Percentiles rank a stretch among this genome's conserved stretches.
These are phyloP conservation scores for Pipra filicauda DNA, from an alignment of 2,113 vertebrate species.

Conservation along the genomic window DNA sequence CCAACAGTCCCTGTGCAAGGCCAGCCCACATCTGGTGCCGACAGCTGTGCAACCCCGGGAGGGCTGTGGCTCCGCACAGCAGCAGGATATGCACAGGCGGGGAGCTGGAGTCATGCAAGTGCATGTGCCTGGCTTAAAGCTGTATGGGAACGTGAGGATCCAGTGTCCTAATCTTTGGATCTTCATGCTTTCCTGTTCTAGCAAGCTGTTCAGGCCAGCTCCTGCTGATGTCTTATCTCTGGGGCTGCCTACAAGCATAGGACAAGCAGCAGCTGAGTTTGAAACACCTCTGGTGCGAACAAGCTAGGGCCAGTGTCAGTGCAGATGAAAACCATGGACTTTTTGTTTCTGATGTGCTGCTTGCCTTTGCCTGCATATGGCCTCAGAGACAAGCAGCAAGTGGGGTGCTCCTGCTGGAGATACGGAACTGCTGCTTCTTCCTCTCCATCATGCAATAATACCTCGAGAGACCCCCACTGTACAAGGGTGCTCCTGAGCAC, in stretches of 20 bases:
- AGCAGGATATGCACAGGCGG: fast-evolving
- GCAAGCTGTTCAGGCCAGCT: not conserved
- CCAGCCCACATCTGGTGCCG: not conserved
- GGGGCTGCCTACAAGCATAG: not conserved
- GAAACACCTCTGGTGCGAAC: not conserved
- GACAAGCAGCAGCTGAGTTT: not conserved
- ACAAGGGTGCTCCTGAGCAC: not conserved
- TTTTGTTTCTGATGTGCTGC: not conserved
- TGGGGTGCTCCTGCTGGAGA: not conserved
- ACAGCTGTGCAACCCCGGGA: not conserved
- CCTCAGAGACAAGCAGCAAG: not conserved
- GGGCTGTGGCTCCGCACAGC: not conserved
- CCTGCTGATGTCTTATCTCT: not conserved
- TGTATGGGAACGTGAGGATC: not conserved
- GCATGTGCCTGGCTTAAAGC: not conserved
- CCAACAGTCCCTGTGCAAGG: fast-evolving
- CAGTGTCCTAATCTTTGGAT: not conserved
- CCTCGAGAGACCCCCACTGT: not conserved
- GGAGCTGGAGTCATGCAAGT: not conserved
- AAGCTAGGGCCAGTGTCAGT: not conserved
- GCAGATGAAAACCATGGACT: not conserved
- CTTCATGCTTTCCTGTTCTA: not conserved
- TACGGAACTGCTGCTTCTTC: not conserved
- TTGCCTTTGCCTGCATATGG: not conserved
- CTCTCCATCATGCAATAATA: not conserved